Conservation (phyloP, 1,140 invertebrate genomes). For the Metopolophium dirhodum region DNA sequence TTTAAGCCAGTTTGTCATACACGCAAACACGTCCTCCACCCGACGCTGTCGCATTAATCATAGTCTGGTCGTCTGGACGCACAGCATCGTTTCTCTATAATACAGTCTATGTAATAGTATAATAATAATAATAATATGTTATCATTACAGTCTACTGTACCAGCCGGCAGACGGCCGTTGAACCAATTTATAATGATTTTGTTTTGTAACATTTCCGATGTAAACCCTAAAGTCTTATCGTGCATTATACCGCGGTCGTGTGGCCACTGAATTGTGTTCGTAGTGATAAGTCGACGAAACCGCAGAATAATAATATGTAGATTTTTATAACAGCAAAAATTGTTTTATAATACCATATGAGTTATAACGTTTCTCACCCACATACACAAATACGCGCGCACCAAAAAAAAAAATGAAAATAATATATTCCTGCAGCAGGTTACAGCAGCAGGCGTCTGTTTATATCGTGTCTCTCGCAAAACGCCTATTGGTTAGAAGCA, state of each 20-base stretch:
- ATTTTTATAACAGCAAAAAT: background rate
- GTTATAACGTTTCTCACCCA: background rate
- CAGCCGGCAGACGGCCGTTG: background rate
- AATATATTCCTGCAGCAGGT: background rate
- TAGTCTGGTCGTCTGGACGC: too few species aligned
- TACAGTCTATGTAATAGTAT: background rate
- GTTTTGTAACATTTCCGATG: background rate
- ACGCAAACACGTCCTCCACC: background rate
- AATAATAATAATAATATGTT: too few species aligned
- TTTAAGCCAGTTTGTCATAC: slow-evolving; percentile 33
- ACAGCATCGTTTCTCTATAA: background rate
- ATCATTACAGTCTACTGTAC: too few species aligned
- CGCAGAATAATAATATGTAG: background rate
- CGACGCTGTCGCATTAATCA: slow-evolving; percentile 3
- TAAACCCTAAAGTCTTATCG: background rate
- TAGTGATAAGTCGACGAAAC: background rate
- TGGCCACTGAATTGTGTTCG: background rate
- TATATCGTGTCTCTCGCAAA: background rate
- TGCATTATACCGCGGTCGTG: background rate
- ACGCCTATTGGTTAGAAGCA: background rate
- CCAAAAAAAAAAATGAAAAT: background rate
- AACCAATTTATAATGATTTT: background rate
- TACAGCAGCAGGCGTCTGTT: background rate
- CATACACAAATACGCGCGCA: too few species aligned
- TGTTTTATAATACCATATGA: background rate